Evolutionary conservation across 2,113 vertebrate genomes (phyloP), one percentile per base, ranked within the genome.

Genomic region (Austrofundulus limnaeus): DNA sequence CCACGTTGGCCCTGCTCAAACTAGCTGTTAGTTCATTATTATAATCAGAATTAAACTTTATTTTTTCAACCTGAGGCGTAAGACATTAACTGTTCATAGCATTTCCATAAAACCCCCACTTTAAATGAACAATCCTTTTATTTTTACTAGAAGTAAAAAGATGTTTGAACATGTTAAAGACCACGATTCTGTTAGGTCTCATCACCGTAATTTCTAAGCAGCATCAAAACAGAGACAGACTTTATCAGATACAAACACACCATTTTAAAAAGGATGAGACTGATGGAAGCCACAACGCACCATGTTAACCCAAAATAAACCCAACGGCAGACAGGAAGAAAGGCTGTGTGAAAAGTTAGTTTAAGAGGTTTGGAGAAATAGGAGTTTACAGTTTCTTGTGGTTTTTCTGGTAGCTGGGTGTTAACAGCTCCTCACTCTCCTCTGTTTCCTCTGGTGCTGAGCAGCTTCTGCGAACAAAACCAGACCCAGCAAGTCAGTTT

Each of bases 351-450:
- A 72, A 58, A 61, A 19, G 2, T 34, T 10, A 2, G 41, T 23
- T 46, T 4, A 23, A 73, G 41, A 55, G 34, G 25, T 37, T 2
- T 11, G 60, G 2, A 75, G 49, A 77, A 64, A 62, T 59, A 21
- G 64, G 75, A 84, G 88, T 87, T 88, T 92, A 94, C 93, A 88
- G 87, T 86, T 92, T 93, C 78, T 90, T 92, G 73, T 81, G 77
- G 73, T 82, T 93, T 83, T 88, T 92, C 65, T 89, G 87, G 76
- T 92, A 91, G 66, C 88, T 91, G 14, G 88, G 78, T 59, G 81
- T 87, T 42, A 84, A 73, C 63, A 88, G 85, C 51, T 92, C 91
- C 67, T 87, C 83, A 0, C 66, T 80, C 31, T 90, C 80, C 59
- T 94, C 92, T 50, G 84, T 77, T 70, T 95, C 92, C 77, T 94